Conservation (phyloP, 1,140 invertebrate species). For the Lepidostoma basale region DNA sequence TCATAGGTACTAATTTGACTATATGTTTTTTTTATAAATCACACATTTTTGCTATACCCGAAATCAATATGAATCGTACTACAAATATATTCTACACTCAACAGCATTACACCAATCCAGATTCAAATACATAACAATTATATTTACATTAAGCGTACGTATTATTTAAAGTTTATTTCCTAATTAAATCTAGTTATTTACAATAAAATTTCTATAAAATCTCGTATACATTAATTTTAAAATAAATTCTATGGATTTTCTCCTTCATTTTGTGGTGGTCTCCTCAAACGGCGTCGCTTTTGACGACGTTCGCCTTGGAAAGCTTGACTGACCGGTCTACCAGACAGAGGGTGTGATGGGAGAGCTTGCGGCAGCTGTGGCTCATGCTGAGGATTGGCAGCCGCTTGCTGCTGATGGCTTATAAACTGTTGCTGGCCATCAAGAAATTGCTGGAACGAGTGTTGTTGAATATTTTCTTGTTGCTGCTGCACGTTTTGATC, state of each 20-base stretch:
- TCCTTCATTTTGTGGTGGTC: slow-evolving; percentile 51
- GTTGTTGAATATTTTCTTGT: background rate
- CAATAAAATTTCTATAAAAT: background rate
- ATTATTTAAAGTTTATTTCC: no score
- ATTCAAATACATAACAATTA: no score
- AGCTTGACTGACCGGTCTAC: slow-evolving; percentile 37
- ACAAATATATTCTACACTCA: no score
- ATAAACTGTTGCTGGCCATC: slow-evolving; percentile 20
- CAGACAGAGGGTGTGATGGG: slow-evolving; percentile 33
- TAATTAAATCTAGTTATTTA: background rate
- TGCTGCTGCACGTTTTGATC: background rate
- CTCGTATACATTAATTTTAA: background rate
- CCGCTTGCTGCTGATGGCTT: slow-evolving; percentile 14
- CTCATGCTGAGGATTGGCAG: slow-evolving; percentile 41
- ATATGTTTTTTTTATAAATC: no score
- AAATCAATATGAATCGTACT: no score
- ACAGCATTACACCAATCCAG: no score
- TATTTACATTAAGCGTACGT: no score
- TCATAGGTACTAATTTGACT: no score
- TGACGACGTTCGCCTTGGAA: slow-evolving; percentile 54
- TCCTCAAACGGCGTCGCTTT: slow-evolving; percentile 51
- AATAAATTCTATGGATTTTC: background rate
- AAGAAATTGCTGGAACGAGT: slow-evolving; percentile 12
- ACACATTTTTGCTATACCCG: no score
- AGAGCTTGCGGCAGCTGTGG: slow-evolving; percentile 50